These are phyloP conservation scores for Nesoenas mayeri DNA, from an alignment of 2,113 vertebrate genomes.

Conservation along the genomic window DNA sequence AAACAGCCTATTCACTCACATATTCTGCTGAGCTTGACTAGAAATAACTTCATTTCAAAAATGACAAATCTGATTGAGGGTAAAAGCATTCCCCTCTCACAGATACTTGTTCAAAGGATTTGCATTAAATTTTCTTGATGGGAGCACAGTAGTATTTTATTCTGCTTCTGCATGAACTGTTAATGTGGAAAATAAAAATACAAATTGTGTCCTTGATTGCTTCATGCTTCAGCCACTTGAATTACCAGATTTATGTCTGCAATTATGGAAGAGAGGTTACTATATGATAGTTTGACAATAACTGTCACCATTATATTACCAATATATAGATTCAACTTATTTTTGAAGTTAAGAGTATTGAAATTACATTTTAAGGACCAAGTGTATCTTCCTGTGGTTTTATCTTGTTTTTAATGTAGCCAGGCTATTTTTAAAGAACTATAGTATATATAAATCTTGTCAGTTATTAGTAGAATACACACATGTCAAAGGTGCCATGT, in stretches of 20 bases:
- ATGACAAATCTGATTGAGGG: constrained; percentile 65
- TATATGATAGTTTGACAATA: constrained; percentile 50
- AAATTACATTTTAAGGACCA: constrained; percentile 13
- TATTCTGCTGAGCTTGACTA: constrained; percentile 68
- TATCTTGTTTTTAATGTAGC: background rate
- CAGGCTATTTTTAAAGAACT: background rate
- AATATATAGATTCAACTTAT: constrained; percentile 46
- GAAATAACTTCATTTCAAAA: constrained; percentile 71
- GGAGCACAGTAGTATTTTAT: constrained; percentile 27
- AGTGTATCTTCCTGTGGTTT: background rate
- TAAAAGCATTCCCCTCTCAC: constrained; percentile 45
- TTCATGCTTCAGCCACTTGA: constrained; percentile 49
- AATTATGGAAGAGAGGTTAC: constrained; percentile 50
- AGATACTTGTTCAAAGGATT: constrained; percentile 53
- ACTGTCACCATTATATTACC: constrained; percentile 44
- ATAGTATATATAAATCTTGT: background rate
- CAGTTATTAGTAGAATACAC: background rate
- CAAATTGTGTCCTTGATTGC: constrained; percentile 57
- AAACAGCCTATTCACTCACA: constrained; percentile 55
- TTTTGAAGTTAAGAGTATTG: constrained; percentile 38
- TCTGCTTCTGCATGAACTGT: constrained; percentile 35
- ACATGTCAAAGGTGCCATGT: background rate
- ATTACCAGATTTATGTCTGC: constrained; percentile 53
- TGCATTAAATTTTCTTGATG: constrained; percentile 57
- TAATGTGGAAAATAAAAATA: constrained; percentile 65